A percentile compares a stretch with the other conserved stretches of the same genome.
phyloP scores from a whole-genome alignment of 53 echinoderm and acorn worm species.

The Apostichopus leukothele region DNA sequence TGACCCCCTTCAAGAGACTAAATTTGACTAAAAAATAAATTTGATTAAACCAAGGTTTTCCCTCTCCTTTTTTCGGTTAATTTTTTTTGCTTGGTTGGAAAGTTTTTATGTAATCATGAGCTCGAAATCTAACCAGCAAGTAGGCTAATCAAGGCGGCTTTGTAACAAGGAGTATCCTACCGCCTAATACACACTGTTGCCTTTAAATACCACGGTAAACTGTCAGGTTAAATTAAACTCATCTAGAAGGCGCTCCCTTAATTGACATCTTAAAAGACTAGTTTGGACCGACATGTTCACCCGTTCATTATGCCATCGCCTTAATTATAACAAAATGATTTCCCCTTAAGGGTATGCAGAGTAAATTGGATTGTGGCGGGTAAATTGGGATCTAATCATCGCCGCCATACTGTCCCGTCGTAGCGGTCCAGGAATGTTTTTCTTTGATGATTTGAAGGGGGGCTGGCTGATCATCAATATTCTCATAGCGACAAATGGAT shows the following conservation, averaged over 20 bases:
- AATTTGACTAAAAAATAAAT: background rate
- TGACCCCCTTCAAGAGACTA: too few species aligned
- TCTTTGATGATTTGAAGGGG: too few species aligned
- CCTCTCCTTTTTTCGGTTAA: background rate
- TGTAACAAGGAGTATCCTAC: slow-evolving; percentile 28
- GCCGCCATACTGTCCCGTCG: slow-evolving; percentile 21
- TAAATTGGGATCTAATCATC: background rate
- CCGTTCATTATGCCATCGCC: slow-evolving; percentile 29
- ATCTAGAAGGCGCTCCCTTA: background rate
- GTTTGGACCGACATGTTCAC: slow-evolving; percentile 23
- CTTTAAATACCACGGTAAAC: slow-evolving; percentile 10
- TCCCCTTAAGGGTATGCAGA: slow-evolving; percentile 20
- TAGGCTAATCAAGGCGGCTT: slow-evolving; percentile 36
- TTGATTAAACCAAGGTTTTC: slow-evolving; percentile 6
- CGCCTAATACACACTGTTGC: slow-evolving; percentile 23
- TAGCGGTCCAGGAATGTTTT: background rate
- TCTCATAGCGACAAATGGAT: too few species aligned
- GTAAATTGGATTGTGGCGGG: slow-evolving; percentile 12
- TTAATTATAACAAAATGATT: slow-evolving; percentile 38
- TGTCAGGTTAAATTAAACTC: slow-evolving; percentile 25
- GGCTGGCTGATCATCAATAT: too few species aligned
- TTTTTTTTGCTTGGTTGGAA: background rate
- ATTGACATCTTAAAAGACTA: slow-evolving; percentile 38
- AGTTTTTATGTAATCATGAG: slow-evolving; percentile 27
- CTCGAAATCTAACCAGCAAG: slow-evolving; percentile 15